Evolutionary conservation across 2,888 invertebrate species (phyloP), one percentile per base, ranked within the genome.

Genomic region (Theristus sp.): DNA sequence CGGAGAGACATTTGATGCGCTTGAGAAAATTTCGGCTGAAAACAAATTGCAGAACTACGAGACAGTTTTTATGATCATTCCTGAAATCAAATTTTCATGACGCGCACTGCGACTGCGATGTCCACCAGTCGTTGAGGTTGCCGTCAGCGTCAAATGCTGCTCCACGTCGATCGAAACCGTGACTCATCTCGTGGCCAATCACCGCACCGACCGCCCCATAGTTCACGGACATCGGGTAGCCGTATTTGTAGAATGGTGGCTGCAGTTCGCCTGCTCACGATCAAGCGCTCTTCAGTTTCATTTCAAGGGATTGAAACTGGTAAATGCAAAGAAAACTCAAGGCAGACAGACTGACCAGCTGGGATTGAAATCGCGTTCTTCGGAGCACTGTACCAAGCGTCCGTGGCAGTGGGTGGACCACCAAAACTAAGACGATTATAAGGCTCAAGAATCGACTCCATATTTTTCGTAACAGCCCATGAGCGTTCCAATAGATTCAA

Each of bases 71-170:
- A 38, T 13, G 38, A 38, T 13, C 38, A 38, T 17, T 38, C 38
- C n/a, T n/a, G n/a, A n/a, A n/a, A n/a, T n/a, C n/a, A n/a, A n/a
- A n/a, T n/a, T n/a, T 38, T 22, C 25, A 1, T 2, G 52, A 58
- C n/a, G 28, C 63, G 10, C 25, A 55, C 55, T 53, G 27, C 25
- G 64, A 63, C 6, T n/a, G 28, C 10, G 55, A 53, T 0, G 59
- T 58, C 63, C 63, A 63, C 63, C 64, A 64, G 27, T 64, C 58
- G 55, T 55, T n/a, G 25, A 58, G 6, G n/a, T 25, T 56, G 2
- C 60, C 60, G 30, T 60, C 28, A 20, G 30, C 26, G 31, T 60
- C 52, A 27, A 38, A 60, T 17, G 3, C 22, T 3, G 28, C 6
- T 17, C 60, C 60, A 17, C 30, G 26, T 6, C 24, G 27, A 29